Base-by-base conservation (phyloP, 2,888 invertebrate genomes). In the Chrysodeixis includens region DNA sequence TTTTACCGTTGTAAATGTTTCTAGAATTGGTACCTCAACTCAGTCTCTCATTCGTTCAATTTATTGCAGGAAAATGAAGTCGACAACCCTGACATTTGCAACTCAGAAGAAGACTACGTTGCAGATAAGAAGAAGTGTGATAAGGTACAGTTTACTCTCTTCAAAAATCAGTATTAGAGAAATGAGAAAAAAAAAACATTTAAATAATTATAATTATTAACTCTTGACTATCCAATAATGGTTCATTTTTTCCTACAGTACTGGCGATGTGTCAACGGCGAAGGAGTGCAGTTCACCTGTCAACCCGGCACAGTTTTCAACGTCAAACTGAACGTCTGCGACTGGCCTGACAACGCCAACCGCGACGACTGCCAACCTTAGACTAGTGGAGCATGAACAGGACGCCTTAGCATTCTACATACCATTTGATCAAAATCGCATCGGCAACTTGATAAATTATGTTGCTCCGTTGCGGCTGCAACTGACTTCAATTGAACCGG, bases 191-290 rank as follows among this genome's bases (percentile, higher is more conserved):
- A n/a, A n/a, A n/a, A n/a, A n/a, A n/a, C n/a, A n/a, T n/a, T n/a
- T n/a, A n/a, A n/a, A n/a, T n/a, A n/a, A n/a, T n/a, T n/a, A n/a
- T n/a, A n/a, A n/a, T n/a, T n/a, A n/a, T n/a, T n/a, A n/a, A 32
- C 32, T 9, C 10, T 32, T 32, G 10, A 10, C 10, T 35, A 12
- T 10, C 12, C 10, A 16, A 16, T 16, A 16, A 44, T 44, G 1
- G 16, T 44, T 8, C 0, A 10, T 59, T 60, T 59, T 62, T 35
- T 22, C n/a, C 92, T n/a, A n/a, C n/a, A 98, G 98, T 98, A 98
- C 84, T 98, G 97, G 94, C 97, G 98, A 69, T 98, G 98, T 87
- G 97, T 97, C 22, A 97, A 98, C 87, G 98, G 97, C 6, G 96
- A 97, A 84, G 96, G 97, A 4, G 92, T 97, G 56, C 96, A 96